A percentile compares a stretch with the other conserved stretches of the same genome.
Evolutionary conservation across 35 echinoderm and acorn worm genomes (phyloP).

Genomic region (Chiridota heheva): DNA sequence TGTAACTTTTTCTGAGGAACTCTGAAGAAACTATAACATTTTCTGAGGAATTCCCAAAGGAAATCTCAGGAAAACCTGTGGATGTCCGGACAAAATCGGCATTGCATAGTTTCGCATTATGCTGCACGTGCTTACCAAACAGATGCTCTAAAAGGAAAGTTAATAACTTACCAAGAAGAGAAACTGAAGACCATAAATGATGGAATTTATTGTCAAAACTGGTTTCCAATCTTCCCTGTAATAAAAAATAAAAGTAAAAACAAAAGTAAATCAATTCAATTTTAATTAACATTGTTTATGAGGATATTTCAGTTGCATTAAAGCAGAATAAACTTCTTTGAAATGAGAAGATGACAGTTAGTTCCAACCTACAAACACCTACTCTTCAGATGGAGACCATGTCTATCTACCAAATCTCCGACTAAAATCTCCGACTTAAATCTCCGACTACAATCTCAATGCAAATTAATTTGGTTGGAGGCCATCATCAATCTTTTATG

Average conservation of each 20-base stretch:
- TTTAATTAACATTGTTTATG: too few relatives aligned
- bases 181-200: conserved; percentile 98
- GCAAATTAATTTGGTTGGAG: too few relatives aligned
- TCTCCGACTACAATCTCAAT: too few relatives aligned
- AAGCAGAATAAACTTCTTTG: background rate
- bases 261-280: background rate
- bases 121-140: too few relatives aligned
- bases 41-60: too few relatives aligned
- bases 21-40: too few relatives aligned
- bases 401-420: too few relatives aligned
- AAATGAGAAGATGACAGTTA: background rate
- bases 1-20: too few relatives aligned
- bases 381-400: background rate
- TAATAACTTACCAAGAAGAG: conserved; percentile 86
- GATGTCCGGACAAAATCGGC: background rate
- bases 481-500: too few relatives aligned
- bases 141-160: background rate
- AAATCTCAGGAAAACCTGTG: too few relatives aligned
- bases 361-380: background rate
- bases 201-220: conserved; percentile 97
- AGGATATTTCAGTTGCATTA: background rate
- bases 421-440: too few relatives aligned
- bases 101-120: background rate
- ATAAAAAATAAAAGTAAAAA: too few relatives aligned
- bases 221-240: conserved; percentile 99